Conservation (phyloP, 2,797 vertebrate genomes). For the Mus spretus region DNA sequence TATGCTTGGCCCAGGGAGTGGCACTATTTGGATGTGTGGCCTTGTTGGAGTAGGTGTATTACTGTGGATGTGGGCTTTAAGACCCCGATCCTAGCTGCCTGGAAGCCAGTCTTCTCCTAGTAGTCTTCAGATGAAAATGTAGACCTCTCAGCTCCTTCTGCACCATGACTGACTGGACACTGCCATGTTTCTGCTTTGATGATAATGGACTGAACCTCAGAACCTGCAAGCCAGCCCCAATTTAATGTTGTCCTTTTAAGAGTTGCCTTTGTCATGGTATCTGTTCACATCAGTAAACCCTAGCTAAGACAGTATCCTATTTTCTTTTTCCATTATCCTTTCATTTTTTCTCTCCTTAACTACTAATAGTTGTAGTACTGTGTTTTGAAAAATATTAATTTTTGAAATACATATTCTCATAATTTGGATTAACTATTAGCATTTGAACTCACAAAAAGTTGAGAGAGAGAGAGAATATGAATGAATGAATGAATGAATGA, state of each 20-base stretch:
- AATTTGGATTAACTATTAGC: not conserved
- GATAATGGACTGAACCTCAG: not conserved
- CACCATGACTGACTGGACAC: not conserved
- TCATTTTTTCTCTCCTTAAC: not conserved
- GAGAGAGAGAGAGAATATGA: too few species aligned
- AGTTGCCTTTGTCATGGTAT: not conserved
- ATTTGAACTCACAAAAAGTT: slow-evolving; percentile 43
- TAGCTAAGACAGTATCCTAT: not conserved
- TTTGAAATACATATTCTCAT: not conserved
- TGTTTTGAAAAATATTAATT: slow-evolving; percentile 36
- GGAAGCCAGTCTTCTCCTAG: not conserved
- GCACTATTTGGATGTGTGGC: not conserved
- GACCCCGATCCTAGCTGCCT: not conserved
- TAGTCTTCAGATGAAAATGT: not conserved
- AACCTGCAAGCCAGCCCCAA: not conserved
- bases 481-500: too few species aligned
- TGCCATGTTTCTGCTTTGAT: not conserved
- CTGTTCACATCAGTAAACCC: not conserved
- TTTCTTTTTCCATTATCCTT: not conserved
- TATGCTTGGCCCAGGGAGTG: not conserved
- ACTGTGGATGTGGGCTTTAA: not conserved
- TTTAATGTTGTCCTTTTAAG: not conserved
- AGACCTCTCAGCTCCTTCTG: not conserved
- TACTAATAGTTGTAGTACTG: not conserved
- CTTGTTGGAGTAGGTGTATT: not conserved